A percentile compares a stretch with the other conserved stretches of the same genome.
phyloP scores from a whole-genome alignment of 2,888 invertebrate genomes.

The Epirrhoe tristata region DNA sequence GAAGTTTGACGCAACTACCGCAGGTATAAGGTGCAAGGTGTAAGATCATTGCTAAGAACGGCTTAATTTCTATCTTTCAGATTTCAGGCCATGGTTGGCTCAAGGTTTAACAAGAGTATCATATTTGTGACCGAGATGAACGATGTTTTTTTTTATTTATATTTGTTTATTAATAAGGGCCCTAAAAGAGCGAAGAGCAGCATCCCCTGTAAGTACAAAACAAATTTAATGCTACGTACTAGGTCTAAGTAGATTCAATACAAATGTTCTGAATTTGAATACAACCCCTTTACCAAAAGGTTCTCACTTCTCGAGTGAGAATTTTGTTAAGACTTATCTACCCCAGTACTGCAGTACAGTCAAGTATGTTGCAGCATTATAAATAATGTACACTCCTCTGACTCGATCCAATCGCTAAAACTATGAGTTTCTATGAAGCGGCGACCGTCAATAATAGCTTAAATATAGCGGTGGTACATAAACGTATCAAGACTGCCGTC shows the following conservation, averaged over 20 bases:
- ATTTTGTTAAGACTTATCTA: background rate
- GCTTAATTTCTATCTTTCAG: background rate
- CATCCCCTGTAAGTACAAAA: no score
- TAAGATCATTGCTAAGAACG: slow-evolving; percentile 13
- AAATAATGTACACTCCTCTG: slow-evolving; percentile 31
- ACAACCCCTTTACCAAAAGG: background rate
- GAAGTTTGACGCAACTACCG: slow-evolving; percentile 56
- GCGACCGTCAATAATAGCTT: background rate
- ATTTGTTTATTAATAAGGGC: no score
- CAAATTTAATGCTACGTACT: no score
- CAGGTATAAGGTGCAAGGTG: slow-evolving; percentile 51
- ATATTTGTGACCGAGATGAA: no score
- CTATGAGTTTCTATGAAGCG: background rate
- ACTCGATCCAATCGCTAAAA: slow-evolving; percentile 42
- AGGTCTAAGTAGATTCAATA: no score
- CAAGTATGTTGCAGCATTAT: slow-evolving; percentile 26
- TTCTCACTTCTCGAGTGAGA: no score
- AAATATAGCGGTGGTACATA: no score
- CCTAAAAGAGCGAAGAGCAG: no score
- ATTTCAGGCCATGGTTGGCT: no score
- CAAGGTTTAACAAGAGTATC: no score
- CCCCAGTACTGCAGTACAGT: slow-evolving; percentile 1
- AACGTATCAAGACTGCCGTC: no score
- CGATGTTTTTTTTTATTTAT: no score
- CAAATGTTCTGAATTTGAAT: background rate